Evolutionary conservation across 1,140 invertebrate genomes (phyloP), one percentile per base, ranked within the genome.

Genomic region (Maniola jurtina): DNA sequence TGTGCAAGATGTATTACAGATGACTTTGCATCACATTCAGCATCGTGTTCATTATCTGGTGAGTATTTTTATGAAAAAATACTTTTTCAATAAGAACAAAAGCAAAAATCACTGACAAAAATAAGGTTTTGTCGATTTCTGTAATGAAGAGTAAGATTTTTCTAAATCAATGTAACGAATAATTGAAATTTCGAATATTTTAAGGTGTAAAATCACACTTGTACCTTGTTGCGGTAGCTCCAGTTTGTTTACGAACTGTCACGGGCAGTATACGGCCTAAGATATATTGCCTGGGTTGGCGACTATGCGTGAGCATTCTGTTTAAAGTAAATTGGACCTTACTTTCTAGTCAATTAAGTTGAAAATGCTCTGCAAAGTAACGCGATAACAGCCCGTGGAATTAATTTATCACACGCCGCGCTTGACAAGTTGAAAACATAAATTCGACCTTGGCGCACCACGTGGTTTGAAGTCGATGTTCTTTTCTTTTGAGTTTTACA

Each of bases 361-460:
- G 8, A 77, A 68, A 79, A 47, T 84, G 34, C 33, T 33, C 0
- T 61, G 56, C 40, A 36, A 8, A 2, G 25, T 45, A 33, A 25
- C 52, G 75, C 80, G 79, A 86, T 89, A 89, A 88, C 87, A 85
- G 82, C 84, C 81, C 84, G 86, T 88, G 84, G 88, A 88, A 89
- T 90, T 90, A 90, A 90, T 90, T 90, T 90, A 90, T 90, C 86
- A 89, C 88, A 89, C 86, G 87, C 86, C 88, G 86, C 82, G 87
- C 87, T 90, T 90, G 88, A 90, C 88, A 90, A 90, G 88, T 90
- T 90, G 88, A 90, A 90, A 90, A 90, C 88, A 90, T 90, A 90
- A 90, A 90, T 90, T 90, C 88, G 88, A 90, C 88, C 88, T 90
- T 90, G 88, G 77, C 80, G 86, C 83, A 83, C 88, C 88, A 90